These are phyloP conservation scores for Ranitomeya imitator DNA, from an alignment of 2,113 vertebrate genomes.

Conservation along the genomic window DNA sequence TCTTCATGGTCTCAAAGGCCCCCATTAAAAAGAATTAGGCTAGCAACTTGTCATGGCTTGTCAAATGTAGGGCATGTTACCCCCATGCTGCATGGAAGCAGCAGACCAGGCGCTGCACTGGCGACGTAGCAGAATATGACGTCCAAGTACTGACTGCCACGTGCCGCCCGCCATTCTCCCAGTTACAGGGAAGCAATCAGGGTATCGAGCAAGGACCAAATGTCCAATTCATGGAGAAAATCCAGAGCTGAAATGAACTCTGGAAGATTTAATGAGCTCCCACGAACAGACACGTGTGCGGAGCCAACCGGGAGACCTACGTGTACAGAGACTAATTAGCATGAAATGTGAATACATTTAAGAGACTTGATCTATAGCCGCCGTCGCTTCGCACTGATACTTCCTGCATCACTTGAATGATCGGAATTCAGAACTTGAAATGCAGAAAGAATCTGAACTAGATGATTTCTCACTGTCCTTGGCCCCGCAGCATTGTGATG, in stretches of 20 bases:
- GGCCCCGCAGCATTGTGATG: conserved; percentile 38
- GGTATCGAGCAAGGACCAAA: conserved; percentile 60
- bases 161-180: background rate
- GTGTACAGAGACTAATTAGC: conserved; percentile 75
- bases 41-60: conserved; percentile 58
- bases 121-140: conserved; percentile 39
- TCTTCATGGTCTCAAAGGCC: conserved; percentile 61
- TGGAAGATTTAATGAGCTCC: conserved; percentile 79
- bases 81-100: conserved; percentile 56
- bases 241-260: conserved; percentile 73
- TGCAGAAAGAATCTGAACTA: conserved; percentile 64
- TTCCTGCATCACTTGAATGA: conserved; percentile 64
- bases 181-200: conserved; percentile 30
- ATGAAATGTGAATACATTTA: conserved; percentile 76
- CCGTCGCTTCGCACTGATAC: conserved; percentile 65
- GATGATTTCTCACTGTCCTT: background rate
- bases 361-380: conserved; percentile 72
- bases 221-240: conserved; percentile 64
- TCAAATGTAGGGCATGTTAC: conserved; percentile 59
- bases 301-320: conserved; percentile 68
- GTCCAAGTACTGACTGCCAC: conserved; percentile 30
- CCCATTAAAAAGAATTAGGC: conserved; percentile 64
- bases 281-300: conserved; percentile 76
- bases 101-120: conserved; percentile 54
- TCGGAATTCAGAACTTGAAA: conserved; percentile 65